Evolutionary conservation across 2,888 invertebrate species (phyloP), one percentile per base, ranked within the genome.

Genomic region (Drosophila aldrichi): DNA sequence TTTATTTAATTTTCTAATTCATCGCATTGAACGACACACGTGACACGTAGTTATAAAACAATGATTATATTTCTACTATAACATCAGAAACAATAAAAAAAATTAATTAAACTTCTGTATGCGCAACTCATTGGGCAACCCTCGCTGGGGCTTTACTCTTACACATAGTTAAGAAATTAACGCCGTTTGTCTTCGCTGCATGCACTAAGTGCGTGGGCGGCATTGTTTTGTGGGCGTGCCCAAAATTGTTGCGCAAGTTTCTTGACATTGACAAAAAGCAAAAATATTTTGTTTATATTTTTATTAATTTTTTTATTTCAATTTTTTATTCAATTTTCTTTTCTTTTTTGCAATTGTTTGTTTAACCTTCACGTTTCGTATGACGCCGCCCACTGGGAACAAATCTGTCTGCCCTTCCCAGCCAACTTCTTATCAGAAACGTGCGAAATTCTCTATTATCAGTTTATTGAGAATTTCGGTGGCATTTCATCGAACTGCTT

Each of bases 131-230:
- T 38, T 8, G n/a, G 55, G 18, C 54, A 38, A n/a, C 62, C 57
- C 71, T 62, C 64, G 41, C 54, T 48, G 36, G 57, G 34, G 9
- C 14, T 52, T 43, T 34, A 29, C 51, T 49, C 32, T 57, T 58
- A 44, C 57, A 76, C 68, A 70, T 70, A 59, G 70, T 81, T 77
- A 67, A 52, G 75, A 84, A 89, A 85, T 89, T 85, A 88, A 44
- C 82, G 66, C 89, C 69, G 74, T 85, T 82, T 64, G 49, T 48
- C 67, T 57, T 77, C 63, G 71, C n/a, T 82, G 74, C 78, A 70
- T 68, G 54, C 58, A 16, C 14, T 52, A 22, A 49, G 36, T 6
- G 18, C 48, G 32, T 32, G 56, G 52, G 57, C 38, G 16, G n/a
- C n/a, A 1, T 14, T 22, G 20, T 40, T 5, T 12, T 9, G 34